These are phyloP conservation scores for Narcine bancroftii DNA, from an alignment of 2,113 vertebrate species.

Conservation along the genomic window DNA sequence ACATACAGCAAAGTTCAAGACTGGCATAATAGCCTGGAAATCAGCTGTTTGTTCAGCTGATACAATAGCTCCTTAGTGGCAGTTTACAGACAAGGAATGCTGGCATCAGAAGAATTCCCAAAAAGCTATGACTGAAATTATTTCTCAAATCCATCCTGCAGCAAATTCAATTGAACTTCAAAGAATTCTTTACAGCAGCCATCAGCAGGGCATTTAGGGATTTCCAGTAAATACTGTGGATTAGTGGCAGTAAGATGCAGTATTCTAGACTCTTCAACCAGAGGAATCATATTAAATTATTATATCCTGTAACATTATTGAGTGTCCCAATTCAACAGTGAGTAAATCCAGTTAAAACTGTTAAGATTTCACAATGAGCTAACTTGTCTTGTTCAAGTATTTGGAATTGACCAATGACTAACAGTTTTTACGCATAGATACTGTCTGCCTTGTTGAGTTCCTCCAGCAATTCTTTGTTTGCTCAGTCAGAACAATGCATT, in stretches of 20 bases:
- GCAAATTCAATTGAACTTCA: conserved; percentile 34
- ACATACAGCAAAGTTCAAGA: background rate
- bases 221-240: conserved; percentile 18
- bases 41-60: conserved; percentile 15
- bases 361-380: background rate
- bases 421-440: no score
- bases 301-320: background rate
- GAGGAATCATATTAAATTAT: conserved; percentile 9
- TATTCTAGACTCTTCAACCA: background rate
- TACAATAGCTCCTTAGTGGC: conserved; percentile 9
- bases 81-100: conserved; percentile 23
- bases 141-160: conserved; percentile 28
- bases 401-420: no score
- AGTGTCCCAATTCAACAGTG: background rate
- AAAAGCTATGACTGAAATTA: conserved; percentile 21
- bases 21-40: no score
- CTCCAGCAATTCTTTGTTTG: no score
- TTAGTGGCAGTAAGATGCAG: background rate
- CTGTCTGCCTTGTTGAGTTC: no score
- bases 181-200: conserved; percentile 17
- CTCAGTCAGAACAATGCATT: background rate
- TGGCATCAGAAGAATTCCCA: conserved; percentile 16
- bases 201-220: background rate
- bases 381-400: no score
- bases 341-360: conserved; percentile 3